Conservation (phyloP, 30 jellyfish, hydroid and myxozoan genomes). For the Hydra vulgaris region DNA sequence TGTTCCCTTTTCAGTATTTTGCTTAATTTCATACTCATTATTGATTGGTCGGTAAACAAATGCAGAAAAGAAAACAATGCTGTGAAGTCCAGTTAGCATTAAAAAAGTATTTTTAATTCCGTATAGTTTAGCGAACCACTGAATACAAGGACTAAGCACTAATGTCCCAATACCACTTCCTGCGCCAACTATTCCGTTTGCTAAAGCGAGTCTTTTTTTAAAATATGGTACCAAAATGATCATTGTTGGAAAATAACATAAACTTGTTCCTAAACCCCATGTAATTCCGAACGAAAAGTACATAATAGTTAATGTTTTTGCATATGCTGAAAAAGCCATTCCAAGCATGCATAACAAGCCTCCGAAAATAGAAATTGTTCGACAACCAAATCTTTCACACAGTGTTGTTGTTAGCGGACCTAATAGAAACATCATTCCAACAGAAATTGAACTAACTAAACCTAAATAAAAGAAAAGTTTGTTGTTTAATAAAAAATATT, state of each 20-base stretch:
- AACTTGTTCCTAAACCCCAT: slow-evolving; percentile 99
- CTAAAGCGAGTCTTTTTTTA: slow-evolving; percentile 81
- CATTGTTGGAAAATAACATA: slow-evolving; percentile 89
- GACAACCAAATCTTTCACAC: slow-evolving; percentile 78
- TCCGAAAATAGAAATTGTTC: slow-evolving; percentile 68
- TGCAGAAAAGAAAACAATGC: slow-evolving; percentile 47
- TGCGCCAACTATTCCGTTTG: slow-evolving; percentile 84
- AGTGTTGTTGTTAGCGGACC: slow-evolving; percentile 90
- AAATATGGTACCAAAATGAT: slow-evolving; percentile 80
- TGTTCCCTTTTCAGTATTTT: background rate
- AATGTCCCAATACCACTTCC: slow-evolving; percentile 98
- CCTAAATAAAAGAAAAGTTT: slow-evolving; percentile 35
- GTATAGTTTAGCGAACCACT: slow-evolving; percentile 33
- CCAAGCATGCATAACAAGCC: slow-evolving; percentile 86
- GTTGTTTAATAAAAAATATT: too few species aligned
- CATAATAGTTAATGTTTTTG: slow-evolving; percentile 57
- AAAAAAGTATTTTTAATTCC: slow-evolving; percentile 61
- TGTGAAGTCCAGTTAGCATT: slow-evolving; percentile 55
- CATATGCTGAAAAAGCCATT: slow-evolving; percentile 70
- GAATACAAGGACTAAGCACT: slow-evolving; percentile 84
- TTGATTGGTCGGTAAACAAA: slow-evolving; percentile 64
- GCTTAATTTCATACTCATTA: slow-evolving; percentile 41
- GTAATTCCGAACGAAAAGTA: slow-evolving; percentile 88
- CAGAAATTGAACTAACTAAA: slow-evolving; percentile 88
- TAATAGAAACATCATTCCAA: slow-evolving; percentile 91